phyloP scores from a whole-genome alignment of 2,888 invertebrate species.

The Eristalinus sepulchralis region DNA sequence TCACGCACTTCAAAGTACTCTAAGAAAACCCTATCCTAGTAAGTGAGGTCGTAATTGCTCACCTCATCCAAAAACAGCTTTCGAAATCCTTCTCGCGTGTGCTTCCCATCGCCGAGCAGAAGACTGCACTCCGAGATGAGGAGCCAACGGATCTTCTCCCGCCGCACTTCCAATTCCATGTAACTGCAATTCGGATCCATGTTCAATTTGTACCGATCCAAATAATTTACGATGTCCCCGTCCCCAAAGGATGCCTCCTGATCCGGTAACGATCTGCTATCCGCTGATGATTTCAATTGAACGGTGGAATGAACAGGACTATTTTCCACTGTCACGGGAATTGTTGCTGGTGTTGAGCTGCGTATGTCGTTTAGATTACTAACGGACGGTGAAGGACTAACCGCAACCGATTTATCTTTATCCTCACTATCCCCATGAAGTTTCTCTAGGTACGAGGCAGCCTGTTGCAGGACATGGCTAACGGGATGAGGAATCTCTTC shows the following conservation, averaged over 20 bases:
- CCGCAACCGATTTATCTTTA: not conserved
- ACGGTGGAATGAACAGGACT: slow-evolving; percentile 19
- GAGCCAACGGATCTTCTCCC: slow-evolving; percentile 81
- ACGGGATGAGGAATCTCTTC: slow-evolving; percentile 61
- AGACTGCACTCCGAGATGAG: slow-evolving; percentile 81
- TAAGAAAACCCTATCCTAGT: not conserved
- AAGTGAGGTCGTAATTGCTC: slow-evolving; percentile 58
- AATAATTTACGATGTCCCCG: slow-evolving; percentile 75
- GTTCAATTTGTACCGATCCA: slow-evolving; percentile 79
- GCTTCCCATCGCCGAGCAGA: slow-evolving; percentile 80
- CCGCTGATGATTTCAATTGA: slow-evolving; percentile 30
- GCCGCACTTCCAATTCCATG: slow-evolving; percentile 80
- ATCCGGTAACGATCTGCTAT: slow-evolving; percentile 50
- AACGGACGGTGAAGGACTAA: slow-evolving; percentile 6
- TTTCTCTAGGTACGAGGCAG: slow-evolving; percentile 78
- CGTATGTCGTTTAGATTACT: not conserved
- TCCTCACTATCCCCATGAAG: slow-evolving; percentile 76
- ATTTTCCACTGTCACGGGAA: slow-evolving; percentile 21
- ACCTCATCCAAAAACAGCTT: slow-evolving; percentile 80
- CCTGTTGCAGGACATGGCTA: slow-evolving; percentile 77
- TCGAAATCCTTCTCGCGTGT: slow-evolving; percentile 80
- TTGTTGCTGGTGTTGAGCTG: slow-evolving; percentile 11
- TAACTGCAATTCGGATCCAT: slow-evolving; percentile 80
- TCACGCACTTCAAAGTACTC: no score
- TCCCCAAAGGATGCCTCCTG: slow-evolving; percentile 76